Evolutionary conservation across 2,113 vertebrate genomes (phyloP).

Genomic region (Heliornis fulica): DNA sequence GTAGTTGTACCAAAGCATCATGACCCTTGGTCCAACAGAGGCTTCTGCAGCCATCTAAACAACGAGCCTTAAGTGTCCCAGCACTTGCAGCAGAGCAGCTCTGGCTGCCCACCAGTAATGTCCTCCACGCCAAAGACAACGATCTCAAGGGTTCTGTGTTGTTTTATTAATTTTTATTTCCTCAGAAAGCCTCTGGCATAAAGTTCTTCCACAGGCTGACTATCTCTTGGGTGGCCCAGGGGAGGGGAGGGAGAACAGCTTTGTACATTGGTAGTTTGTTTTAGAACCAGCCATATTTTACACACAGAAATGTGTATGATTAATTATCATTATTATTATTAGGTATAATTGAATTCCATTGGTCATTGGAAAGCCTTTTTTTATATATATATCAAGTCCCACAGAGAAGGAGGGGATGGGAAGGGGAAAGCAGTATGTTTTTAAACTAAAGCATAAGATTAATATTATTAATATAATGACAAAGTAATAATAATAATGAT

Average conservation of each 20-base stretch:
- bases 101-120: not conserved
- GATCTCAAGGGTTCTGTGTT: conserved; percentile 50
- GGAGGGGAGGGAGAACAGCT: conserved; percentile 37
- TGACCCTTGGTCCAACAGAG: not conserved
- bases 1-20: conserved; percentile 53
- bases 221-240: conserved; percentile 56
- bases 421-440: conserved; percentile 49
- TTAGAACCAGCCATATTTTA: conserved; percentile 72
- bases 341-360: conserved; percentile 5
- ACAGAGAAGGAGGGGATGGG: not conserved
- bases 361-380: conserved; percentile 24
- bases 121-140: conserved; percentile 78
- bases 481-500: conserved; percentile 67
- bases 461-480: conserved; percentile 80
- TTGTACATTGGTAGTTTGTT: conserved; percentile 68
- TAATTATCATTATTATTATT: conserved; percentile 68
- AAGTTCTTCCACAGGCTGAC: not conserved
- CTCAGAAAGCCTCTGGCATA: conserved; percentile 34
- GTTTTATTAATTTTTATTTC: not conserved
- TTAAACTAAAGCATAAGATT: conserved; percentile 67
- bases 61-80: conserved; percentile 13
- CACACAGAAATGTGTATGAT: conserved; percentile 52
- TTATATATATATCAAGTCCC: conserved; percentile 50
- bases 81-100: not conserved
- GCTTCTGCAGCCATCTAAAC: conserved; percentile 14